A percentile compares a stretch with the other conserved stretches of the same genome.
These are phyloP conservation scores for Gymnoscelis rufifasciata DNA, from an alignment of 2,888 invertebrate species.

Conservation along the genomic window DNA sequence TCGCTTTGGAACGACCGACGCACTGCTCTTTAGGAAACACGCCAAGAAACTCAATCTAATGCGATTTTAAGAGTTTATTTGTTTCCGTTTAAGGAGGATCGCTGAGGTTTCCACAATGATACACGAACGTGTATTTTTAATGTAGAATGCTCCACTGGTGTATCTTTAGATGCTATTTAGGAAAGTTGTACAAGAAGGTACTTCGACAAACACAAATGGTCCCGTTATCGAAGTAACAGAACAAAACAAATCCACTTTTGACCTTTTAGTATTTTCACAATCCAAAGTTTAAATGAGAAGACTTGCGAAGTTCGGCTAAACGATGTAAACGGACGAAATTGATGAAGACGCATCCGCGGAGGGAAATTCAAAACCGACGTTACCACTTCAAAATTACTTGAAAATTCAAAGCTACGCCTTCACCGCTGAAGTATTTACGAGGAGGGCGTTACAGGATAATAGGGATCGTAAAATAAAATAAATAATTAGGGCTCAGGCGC, in stretches of 20 bases:
- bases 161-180: too few relatives aligned
- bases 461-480: conserved; percentile 74
- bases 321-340: conserved; percentile 17
- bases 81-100: conserved; percentile 25
- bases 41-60: conserved; percentile 36
- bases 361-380: conserved; percentile 36
- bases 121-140: background rate
- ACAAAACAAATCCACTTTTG: conserved; percentile 8
- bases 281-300: conserved; percentile 21
- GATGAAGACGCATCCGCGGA: conserved; percentile 19
- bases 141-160: too few relatives aligned
- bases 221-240: background rate
- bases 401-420: conserved; percentile 47
- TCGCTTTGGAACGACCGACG: conserved; percentile 62
- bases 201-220: background rate
- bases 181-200: background rate
- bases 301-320: conserved; percentile 16
- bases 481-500: conserved; percentile 66
- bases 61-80: conserved; percentile 39
- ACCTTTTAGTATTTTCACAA: conserved; percentile 11
- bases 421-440: conserved; percentile 66
- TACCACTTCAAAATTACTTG: conserved; percentile 37
- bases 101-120: background rate
- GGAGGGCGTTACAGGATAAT: conserved; percentile 63
- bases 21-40: conserved; percentile 44